Evolutionary conservation across 23 tunicate species (phyloP).

Genomic region (Ascidia mentula): DNA sequence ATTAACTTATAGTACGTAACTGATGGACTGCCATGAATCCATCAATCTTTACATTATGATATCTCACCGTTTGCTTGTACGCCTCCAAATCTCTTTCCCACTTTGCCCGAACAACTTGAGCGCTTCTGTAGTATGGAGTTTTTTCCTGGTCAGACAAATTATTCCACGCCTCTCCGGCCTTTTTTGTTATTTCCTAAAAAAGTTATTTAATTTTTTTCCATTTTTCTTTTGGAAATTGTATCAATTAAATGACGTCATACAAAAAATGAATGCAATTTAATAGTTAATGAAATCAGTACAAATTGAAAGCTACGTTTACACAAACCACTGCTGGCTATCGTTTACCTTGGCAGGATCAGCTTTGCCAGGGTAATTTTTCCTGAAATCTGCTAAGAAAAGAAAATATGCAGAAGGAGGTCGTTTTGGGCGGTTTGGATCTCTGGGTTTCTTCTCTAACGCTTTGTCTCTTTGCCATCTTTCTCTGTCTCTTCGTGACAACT

Average conservation of each 20-base stretch:
- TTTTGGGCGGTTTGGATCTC: constrained; percentile 93
- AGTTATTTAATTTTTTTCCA: no score
- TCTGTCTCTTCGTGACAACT: constrained; percentile 74
- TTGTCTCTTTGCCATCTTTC: constrained; percentile 94
- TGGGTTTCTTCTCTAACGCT: constrained; percentile 93
- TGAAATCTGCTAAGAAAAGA: constrained; percentile 79
- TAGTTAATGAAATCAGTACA: no score
- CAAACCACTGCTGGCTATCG: no score
- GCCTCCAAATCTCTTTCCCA: constrained; percentile 91
- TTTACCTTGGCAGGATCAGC: constrained; percentile 87
- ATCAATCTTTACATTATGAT: no score
- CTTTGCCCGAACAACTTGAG: constrained; percentile 76
- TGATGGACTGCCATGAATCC: no score
- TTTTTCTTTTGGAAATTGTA: no score
- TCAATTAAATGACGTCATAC: no score
- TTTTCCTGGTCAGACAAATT: constrained; percentile 79
- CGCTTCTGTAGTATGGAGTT: constrained; percentile 85
- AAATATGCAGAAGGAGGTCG: constrained; percentile 95
- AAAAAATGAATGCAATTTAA: no score
- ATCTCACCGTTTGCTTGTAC: constrained; percentile 83
- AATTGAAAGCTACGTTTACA: no score
- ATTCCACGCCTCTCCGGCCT: constrained; percentile 96
- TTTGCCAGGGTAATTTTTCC: constrained; percentile 66
- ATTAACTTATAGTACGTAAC: no score
- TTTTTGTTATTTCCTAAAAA: constrained; percentile 88